Evolutionary conservation across 2,888 invertebrate species (phyloP).

Genomic region (Stenolophus ochropezus): DNA sequence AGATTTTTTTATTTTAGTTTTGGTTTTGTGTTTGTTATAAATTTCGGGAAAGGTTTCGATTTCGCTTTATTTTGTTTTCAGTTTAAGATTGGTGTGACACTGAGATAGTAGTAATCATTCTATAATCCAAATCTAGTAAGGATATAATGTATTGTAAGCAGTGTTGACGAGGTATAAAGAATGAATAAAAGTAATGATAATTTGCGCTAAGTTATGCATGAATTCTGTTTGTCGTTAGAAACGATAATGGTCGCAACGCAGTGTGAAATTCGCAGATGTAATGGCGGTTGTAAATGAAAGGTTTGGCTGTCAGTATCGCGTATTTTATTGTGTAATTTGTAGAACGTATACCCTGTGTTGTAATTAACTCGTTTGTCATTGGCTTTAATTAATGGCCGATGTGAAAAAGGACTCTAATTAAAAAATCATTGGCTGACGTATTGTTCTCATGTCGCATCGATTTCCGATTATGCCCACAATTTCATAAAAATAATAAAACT

Average conservation of each 20-base stretch:
- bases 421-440: conserved; percentile 17
- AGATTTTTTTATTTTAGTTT: too few relatives aligned
- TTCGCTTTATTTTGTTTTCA: too few relatives aligned
- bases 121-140: too few relatives aligned
- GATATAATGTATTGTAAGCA: too few relatives aligned
- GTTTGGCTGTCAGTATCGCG: background rate
- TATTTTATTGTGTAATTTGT: conserved; percentile 28
- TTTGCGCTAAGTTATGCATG: too few relatives aligned
- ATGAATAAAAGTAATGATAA: too few relatives aligned
- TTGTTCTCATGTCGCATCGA: conserved; percentile 7
- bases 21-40: too few relatives aligned
- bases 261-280: background rate
- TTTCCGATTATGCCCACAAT: conserved; percentile 14
- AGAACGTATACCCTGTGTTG: conserved; percentile 1
- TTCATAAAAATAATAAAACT: conserved; percentile 11
- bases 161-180: too few relatives aligned
- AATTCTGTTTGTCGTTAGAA: background rate
- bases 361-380: conserved; percentile 28
- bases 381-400: conserved; percentile 17
- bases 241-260: background rate
- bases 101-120: too few relatives aligned
- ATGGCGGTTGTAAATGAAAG: background rate
- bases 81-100: too few relatives aligned
- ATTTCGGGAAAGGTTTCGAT: too few relatives aligned
- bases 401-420: conserved; percentile 3